Evolutionary conservation across 2,113 vertebrate genomes (phyloP).

Genomic region (Anthoscopus minutus): DNA sequence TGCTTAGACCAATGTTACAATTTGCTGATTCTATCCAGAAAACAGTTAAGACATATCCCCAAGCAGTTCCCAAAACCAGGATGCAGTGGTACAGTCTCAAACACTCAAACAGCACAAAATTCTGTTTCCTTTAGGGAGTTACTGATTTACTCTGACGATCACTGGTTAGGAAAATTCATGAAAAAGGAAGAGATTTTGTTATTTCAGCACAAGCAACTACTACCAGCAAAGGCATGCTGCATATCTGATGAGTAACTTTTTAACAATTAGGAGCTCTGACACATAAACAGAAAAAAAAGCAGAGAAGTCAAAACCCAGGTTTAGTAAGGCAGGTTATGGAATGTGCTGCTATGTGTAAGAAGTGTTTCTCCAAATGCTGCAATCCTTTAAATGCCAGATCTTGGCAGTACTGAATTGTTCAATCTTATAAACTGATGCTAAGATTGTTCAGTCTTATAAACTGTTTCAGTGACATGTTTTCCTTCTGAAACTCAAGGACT

Average conservation of each 20-base stretch:
- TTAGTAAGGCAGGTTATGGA: background rate
- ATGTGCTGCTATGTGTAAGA: background rate
- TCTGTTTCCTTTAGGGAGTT: background rate
- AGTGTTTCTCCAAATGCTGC: background rate
- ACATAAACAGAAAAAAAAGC: background rate
- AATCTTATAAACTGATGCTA: background rate
- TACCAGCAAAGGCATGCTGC: background rate
- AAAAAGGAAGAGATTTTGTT: background rate
- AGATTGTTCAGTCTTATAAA: no score
- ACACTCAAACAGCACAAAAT: background rate
- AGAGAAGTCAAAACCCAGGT: background rate
- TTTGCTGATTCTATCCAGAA: background rate
- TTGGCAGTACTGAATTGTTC: background rate
- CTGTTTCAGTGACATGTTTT: background rate
- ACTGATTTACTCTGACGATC: background rate
- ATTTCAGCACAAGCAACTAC: background rate
- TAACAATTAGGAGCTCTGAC: background rate
- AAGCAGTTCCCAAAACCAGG: background rate
- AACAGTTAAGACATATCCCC: background rate
- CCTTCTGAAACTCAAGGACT: background rate
- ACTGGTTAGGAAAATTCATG: background rate
- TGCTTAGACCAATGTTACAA: background rate
- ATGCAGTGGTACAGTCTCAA: background rate
- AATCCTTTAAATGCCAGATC: background rate
- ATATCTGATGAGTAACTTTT: background rate